Percentiles rank a stretch among this genome's conserved stretches.
Conservation (phyloP, 2,797 vertebrate genomes). For the Xerus rutilus region DNA sequence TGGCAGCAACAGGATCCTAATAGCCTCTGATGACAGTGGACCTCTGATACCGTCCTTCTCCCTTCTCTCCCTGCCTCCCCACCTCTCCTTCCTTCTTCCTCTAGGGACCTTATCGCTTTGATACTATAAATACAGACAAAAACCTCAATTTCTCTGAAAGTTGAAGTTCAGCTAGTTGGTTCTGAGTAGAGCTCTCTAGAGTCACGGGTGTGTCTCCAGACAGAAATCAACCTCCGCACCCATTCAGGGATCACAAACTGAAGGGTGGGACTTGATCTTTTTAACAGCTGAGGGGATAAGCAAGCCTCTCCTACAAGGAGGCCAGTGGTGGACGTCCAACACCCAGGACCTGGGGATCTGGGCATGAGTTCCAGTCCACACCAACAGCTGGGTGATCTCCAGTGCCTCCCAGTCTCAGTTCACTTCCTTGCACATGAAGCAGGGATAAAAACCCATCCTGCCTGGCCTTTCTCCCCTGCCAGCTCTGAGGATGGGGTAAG, state of each 20-base stretch:
- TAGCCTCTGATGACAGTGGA: neutral
- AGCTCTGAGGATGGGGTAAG: neutral
- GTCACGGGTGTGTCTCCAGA: neutral
- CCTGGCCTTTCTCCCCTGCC: neutral
- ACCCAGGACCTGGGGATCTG: neutral
- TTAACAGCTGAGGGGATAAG: neutral
- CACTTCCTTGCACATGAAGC: neutral
- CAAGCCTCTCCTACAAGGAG: neutral
- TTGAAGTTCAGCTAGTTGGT: neutral
- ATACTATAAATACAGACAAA: neutral
- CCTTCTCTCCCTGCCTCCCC: neutral
- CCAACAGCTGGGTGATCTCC: neutral
- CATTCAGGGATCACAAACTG: neutral
- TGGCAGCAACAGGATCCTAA: neutral
- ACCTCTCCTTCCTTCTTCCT: neutral
- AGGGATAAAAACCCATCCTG: no score
- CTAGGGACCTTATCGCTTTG: neutral
- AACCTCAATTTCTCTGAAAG: neutral
- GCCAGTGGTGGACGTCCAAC: neutral
- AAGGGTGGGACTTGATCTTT: fast-evolving
- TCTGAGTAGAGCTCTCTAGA: neutral
- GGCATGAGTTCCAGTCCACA: neutral
- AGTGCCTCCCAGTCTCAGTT: neutral
- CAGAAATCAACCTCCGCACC: neutral
- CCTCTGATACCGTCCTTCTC: neutral